phyloP scores from a whole-genome alignment of 1,140 invertebrate genomes.

The Drosophila navojoa region DNA sequence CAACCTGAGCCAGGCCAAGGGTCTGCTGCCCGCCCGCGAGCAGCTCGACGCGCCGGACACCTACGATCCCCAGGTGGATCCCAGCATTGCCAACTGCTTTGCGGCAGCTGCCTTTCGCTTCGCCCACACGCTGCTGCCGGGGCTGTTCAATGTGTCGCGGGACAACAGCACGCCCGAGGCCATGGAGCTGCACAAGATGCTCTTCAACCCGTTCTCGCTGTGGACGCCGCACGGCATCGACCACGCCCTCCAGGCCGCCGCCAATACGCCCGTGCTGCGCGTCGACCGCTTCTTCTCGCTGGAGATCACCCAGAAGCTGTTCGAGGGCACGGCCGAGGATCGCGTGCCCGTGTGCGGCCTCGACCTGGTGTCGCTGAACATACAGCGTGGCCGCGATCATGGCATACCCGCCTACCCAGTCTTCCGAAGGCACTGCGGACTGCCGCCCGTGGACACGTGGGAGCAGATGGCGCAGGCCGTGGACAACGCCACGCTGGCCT shows the following conservation, averaged over 20 bases:
- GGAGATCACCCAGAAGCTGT: conserved; percentile 87
- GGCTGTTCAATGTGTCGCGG: conserved; percentile 88
- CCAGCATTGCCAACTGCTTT: conserved; percentile 95
- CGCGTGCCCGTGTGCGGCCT: conserved; percentile 87
- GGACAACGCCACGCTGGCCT: conserved; percentile 86
- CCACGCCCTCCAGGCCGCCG: conserved; percentile 86
- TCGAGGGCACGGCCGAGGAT: conserved; percentile 85
- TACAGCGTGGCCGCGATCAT: conserved; percentile 94
- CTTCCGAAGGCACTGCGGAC: conserved; percentile 90
- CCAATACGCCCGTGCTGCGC: conserved; percentile 88
- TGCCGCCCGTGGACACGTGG: conserved; percentile 88
- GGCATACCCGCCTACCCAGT: conserved; percentile 91
- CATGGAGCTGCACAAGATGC: conserved; percentile 90
- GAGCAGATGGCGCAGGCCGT: conserved; percentile 88
- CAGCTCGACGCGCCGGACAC: conserved; percentile 82
- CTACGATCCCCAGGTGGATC: conserved; percentile 90
- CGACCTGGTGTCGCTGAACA: conserved; percentile 93
- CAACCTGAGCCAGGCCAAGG: conserved; percentile 85
- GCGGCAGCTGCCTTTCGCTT: conserved; percentile 95
- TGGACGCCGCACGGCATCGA: conserved; percentile 87
- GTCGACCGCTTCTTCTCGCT: conserved; percentile 88
- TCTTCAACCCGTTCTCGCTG: conserved; percentile 93
- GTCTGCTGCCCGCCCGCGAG: conserved; percentile 86
- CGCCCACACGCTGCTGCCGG: conserved; percentile 93
- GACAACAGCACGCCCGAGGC: conserved; percentile 87